Evolutionary conservation across 2,113 vertebrate species (phyloP), one percentile per base, ranked within the genome.

Genomic region (Setophaga coronata): DNA sequence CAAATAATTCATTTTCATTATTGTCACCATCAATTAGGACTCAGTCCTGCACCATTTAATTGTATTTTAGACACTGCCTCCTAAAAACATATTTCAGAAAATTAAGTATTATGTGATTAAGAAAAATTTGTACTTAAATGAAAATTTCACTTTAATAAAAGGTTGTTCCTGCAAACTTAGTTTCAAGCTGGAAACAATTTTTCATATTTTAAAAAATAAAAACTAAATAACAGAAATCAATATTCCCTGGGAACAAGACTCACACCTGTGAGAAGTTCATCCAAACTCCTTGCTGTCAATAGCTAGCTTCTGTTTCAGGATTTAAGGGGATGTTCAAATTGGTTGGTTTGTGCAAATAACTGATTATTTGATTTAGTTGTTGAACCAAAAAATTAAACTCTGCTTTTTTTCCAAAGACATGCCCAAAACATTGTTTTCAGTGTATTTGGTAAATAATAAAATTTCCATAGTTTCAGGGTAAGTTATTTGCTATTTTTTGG

Each of bases 181-280:
- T 83, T 83, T 86, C 60, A 78, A 77, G 38, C 34, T 82, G 67
- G 67, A 90, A 93, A 88, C 14, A 33, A 50, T 78, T 90, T 94
- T 89, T 93, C 71, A 78, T 77, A n/a, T 88, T 92, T 96, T 93
- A 40, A 89, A 87, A 84, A 76, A 71, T 45, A 84, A 92, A 95
- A 89, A 29, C 58, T 67, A 92, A 93, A 40, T 78, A 88, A 71
- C 25, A 88, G 38, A 90, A 93, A 89, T 86, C 88, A 92, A 64
- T 92, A 87, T 83, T 78, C 67, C 28, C 40, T 61, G 66, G 61
- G 84, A 91, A 87, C 71, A 34, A 84, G 76, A 47, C 71, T 89
- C 20, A 60, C 8, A 43, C 31, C 56, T 78, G 40, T 74, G 64
- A 91, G 54, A 72, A 65, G 82, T 88, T 90, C 33, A 92, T 83